A percentile compares a stretch with the other conserved stretches of the same genome.
Conservation (phyloP, 2,888 invertebrate species). For the Exephanes ischioxanthus region DNA sequence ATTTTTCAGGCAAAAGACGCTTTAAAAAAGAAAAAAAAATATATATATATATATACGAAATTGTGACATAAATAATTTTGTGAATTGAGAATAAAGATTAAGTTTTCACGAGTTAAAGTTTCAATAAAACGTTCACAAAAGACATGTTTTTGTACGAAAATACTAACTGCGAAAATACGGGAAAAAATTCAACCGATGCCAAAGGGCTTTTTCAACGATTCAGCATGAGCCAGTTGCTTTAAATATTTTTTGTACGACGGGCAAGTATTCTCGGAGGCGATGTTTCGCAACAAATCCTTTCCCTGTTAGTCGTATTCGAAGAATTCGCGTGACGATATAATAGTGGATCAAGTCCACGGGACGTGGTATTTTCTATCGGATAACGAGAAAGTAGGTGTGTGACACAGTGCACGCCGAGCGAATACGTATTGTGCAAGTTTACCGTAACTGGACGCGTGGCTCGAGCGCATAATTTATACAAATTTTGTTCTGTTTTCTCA, state of each 20-base stretch:
- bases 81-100: no score
- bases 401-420: slow-evolving; percentile 10
- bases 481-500: slow-evolving; percentile 32
- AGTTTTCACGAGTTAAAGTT: no score
- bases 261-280: slow-evolving; percentile 3
- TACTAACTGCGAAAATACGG: background rate
- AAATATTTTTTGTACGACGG: background rate
- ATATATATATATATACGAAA: background rate
- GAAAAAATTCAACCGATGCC: background rate
- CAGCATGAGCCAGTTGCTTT: background rate
- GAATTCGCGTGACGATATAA: slow-evolving; percentile 26
- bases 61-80: background rate
- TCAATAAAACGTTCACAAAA: no score
- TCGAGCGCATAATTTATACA: slow-evolving; percentile 54
- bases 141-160: background rate
- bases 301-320: background rate
- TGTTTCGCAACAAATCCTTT: slow-evolving; percentile 3
- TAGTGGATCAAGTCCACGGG: slow-evolving; percentile 68
- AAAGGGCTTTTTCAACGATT: slow-evolving; percentile 5
- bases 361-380: slow-evolving; percentile 20
- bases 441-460: slow-evolving; percentile 17
- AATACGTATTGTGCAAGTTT: slow-evolving; percentile 28
- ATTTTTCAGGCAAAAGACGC: slow-evolving; percentile 76
- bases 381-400: slow-evolving; percentile 17
- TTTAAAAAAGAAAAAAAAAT: background rate